A percentile compares a stretch with the other conserved stretches of the same genome.
phyloP scores from a whole-genome alignment of 53 echinoderm and acorn worm genomes.

The Mesocentrotus franciscanus region DNA sequence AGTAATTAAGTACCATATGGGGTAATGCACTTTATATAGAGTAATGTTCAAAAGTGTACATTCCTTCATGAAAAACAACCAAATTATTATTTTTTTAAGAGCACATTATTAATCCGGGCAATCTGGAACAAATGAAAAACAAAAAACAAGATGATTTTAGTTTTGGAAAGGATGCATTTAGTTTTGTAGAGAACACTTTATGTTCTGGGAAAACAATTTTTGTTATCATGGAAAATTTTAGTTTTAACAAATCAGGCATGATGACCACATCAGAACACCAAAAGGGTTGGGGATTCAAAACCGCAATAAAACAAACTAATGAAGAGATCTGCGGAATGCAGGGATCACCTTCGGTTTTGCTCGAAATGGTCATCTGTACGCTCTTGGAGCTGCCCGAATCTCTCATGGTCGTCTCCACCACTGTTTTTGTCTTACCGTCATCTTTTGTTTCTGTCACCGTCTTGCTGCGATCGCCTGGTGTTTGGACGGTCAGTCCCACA shows the following conservation, averaged over 20 bases:
- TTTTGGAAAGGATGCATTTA: background rate
- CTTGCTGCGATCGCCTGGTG: conserved; percentile 2
- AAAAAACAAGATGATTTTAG: background rate
- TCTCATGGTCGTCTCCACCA: conserved; percentile 72
- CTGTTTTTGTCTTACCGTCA: conserved; percentile 81
- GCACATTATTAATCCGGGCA: background rate
- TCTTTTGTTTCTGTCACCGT: conserved; percentile 72
- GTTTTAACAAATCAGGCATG: conserved; percentile 33
- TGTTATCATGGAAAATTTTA: background rate
- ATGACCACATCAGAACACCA: background rate
- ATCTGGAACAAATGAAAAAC: background rate
- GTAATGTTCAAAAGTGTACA: background rate
- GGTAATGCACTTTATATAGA: background rate
- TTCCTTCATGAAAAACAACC: background rate
- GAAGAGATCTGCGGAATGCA: conserved; percentile 4
- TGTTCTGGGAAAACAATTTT: background rate
- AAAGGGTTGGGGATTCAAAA: background rate
- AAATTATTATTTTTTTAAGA: background rate
- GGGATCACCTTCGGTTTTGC: conserved; percentile 64
- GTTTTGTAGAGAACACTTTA: background rate
- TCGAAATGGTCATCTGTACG: conserved; percentile 48
- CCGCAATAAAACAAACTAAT: background rate
- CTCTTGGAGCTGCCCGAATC: conserved; percentile 55
- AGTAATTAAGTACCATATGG: background rate
- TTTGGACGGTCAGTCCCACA: conserved; percentile 46